Conservation (phyloP, 2,888 invertebrate genomes). For the Bembecia ichneumoniformis region DNA sequence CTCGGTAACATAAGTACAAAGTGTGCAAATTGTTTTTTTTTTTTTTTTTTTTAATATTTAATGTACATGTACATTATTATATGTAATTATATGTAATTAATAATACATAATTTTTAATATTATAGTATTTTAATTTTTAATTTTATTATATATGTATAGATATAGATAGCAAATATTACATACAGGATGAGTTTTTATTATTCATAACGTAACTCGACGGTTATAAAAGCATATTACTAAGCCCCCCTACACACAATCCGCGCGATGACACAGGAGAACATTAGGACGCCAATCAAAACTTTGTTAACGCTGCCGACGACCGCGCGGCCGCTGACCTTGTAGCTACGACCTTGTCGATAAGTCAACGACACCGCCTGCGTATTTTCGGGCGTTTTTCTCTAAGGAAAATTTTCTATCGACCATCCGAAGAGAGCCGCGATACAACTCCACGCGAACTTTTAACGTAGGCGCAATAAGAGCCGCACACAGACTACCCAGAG, state of each 20-base stretch:
- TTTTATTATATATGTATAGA: too few species aligned
- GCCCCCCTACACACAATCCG: background rate
- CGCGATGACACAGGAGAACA: background rate
- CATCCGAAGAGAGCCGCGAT: constrained; percentile 28
- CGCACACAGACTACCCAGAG: constrained; percentile 6
- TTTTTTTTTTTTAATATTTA: too few species aligned
- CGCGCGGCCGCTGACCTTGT: constrained; percentile 47
- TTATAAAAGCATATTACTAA: background rate
- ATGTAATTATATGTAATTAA: too few species aligned
- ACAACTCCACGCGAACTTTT: constrained; percentile 10
- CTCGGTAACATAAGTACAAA: too few species aligned
- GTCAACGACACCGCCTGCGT: constrained; percentile 35
- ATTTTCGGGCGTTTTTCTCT: constrained; percentile 62
- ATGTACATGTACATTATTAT: too few species aligned
- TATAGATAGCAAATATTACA: too few species aligned
- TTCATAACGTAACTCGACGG: background rate
- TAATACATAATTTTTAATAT: too few species aligned
- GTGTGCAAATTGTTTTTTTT: too few species aligned
- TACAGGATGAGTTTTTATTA: too few species aligned
- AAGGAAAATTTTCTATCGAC: constrained; percentile 45
- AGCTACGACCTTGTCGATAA: constrained; percentile 46
- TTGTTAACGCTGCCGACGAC: background rate
- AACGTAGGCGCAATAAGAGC: constrained; percentile 2
- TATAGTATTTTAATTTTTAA: too few species aligned
- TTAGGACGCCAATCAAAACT: background rate